These are phyloP conservation scores for Erpornis zantholeuca DNA, from an alignment of 2,113 vertebrate species.

Conservation along the genomic window DNA sequence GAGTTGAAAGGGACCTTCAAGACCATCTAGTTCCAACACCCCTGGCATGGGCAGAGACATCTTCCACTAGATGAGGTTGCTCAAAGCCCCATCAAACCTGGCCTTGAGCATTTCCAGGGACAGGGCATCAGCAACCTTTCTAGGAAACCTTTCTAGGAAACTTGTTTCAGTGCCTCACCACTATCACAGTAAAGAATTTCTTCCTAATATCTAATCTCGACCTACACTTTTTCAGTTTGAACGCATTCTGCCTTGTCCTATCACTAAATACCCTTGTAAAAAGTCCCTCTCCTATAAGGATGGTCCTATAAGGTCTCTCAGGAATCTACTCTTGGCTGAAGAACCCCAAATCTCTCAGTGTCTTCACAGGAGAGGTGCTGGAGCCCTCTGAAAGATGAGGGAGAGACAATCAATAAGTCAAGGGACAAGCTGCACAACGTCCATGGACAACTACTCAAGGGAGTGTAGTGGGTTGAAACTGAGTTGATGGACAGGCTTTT, in stretches of 20 bases:
- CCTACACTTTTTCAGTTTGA: neutral
- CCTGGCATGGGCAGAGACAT: neutral
- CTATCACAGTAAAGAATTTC: neutral
- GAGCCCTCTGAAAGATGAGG: neutral
- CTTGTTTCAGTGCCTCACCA: neutral
- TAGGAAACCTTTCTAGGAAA: neutral
- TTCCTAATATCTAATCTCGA: neutral
- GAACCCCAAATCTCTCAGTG: neutral
- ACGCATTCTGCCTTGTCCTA: neutral
- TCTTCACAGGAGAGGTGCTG: neutral
- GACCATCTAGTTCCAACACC: neutral
- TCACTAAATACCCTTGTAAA: neutral
- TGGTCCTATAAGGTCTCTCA: neutral
- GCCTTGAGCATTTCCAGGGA: neutral
- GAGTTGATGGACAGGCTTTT: no score
- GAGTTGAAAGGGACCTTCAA: neutral
- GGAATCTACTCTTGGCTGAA: neutral
- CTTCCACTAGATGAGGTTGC: neutral
- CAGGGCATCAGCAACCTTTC: no score
- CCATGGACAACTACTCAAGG: neutral
- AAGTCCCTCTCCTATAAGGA: neutral
- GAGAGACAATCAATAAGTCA: neutral
- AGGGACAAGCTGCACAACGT: neutral
- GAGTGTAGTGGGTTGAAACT: no score
- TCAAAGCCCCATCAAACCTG: neutral